Percentiles rank a stretch among this genome's conserved stretches.
Evolutionary conservation across 2,113 vertebrate species (phyloP).

Genomic region (Agelaius phoeniceus): DNA sequence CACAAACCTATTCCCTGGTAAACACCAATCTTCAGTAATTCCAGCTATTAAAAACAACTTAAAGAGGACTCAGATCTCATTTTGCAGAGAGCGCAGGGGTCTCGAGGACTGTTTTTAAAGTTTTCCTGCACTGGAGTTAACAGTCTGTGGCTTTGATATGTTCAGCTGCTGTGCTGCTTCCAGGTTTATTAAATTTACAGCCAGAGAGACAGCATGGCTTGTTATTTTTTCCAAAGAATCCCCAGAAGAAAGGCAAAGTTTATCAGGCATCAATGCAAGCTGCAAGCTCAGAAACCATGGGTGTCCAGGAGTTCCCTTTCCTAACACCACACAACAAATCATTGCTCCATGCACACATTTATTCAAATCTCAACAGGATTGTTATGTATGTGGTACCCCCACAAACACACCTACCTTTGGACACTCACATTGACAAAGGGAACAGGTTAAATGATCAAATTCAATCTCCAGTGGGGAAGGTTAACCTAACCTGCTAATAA

Average conservation of each 20-base stretch:
- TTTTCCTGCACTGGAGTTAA: constrained; percentile 32
- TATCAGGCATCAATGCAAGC: not conserved
- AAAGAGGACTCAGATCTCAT: constrained; percentile 71
- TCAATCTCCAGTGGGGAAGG: not conserved
- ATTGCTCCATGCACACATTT: not conserved
- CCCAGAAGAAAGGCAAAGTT: not conserved
- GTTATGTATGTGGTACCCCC: fast-evolving
- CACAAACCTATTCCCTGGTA: constrained; percentile 38
- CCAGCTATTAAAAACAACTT: constrained; percentile 77
- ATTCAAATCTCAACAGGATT: not conserved
- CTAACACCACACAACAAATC: not conserved
- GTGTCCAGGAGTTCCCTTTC: not conserved
- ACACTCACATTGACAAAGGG: fast-evolving
- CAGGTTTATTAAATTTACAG: constrained; percentile 60
- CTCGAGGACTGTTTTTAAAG: constrained; percentile 50
- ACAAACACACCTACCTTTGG: fast-evolving
- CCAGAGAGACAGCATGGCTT: constrained; percentile 14
- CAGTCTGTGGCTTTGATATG: not conserved
- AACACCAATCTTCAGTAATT: constrained; percentile 64
- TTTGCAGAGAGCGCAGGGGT: constrained; percentile 51
- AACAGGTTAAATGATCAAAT: not conserved
- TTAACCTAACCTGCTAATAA: not conserved
- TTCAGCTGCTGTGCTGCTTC: constrained; percentile 35
- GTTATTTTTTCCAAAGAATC: not conserved
- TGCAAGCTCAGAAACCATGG: not conserved